Base-by-base conservation (phyloP, 2,113 vertebrate genomes). In the Hiodon alosoides region DNA sequence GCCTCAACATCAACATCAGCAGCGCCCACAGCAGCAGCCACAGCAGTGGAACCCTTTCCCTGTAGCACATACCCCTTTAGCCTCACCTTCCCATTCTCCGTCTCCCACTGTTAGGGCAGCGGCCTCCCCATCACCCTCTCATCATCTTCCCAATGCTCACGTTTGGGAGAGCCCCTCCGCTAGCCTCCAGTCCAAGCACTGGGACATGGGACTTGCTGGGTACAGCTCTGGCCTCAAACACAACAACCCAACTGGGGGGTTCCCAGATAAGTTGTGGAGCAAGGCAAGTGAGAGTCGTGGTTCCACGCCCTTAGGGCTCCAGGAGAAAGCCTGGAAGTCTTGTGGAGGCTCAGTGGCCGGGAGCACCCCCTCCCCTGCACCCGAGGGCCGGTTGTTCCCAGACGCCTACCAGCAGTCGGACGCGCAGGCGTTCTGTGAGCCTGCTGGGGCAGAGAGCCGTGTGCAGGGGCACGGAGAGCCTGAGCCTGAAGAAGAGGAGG, bases 291-390 rank as follows among this genome's bases (percentile, higher is more conserved):
- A 93, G 68, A 91, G 83, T 52, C 83, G 93, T 73, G 91, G 93
- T 4, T 91, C 92, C 0, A 93, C 89, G 0, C 84, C 94, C 13
- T 83, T 92, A 0, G 90, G 90, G 53, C 86, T 93, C 73, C 90
- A 90, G 4, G 94, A 96, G 82, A 96, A 96, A 67, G 87, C 90
- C 0, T 98, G 96, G 96, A 93, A 90, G 81, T 90, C 90, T 17
- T 93, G 90, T 6, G 84, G 92, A 4, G 91, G 90, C 14, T 93
- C 89, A 3, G 83, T 85, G 50, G 86, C 90, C n/a, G 87, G 86
- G 84, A 86, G 79, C 77, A 87, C 90, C 4, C 89, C 81, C 0
- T 89, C 90, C 14, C 88, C 88, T 0, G 82, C 91, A 68, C 91
- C 91, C 0, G 91, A 91, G 80, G 90, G 91, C n/a, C 89, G 90